phyloP scores from a whole-genome alignment of 1,140 invertebrate species.

The Battus philenor region DNA sequence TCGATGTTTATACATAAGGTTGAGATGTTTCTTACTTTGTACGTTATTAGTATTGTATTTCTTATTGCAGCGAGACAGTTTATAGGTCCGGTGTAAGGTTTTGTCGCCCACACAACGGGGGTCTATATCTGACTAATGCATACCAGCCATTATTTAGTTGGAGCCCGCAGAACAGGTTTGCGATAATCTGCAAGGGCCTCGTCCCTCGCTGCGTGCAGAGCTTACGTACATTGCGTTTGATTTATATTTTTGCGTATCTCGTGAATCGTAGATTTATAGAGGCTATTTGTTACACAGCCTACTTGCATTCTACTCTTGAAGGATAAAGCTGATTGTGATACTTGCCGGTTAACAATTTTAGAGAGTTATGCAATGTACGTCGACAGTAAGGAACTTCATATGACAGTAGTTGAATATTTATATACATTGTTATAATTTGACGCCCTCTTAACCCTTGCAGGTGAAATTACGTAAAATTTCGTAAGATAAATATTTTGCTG shows the following conservation, averaged over 20 bases:
- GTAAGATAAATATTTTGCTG: too few species aligned
- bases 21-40: too few species aligned
- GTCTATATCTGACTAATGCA: conserved; percentile 61
- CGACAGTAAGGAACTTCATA: too few species aligned
- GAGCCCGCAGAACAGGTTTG: conserved; percentile 44
- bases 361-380: too few species aligned
- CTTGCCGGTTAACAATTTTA: background rate
- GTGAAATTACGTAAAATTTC: too few species aligned
- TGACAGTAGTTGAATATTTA: too few species aligned
- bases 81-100: conserved; percentile 12
- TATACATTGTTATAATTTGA: too few species aligned
- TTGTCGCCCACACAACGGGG: conserved; percentile 46
- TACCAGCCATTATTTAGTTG: conserved; percentile 52
- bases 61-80: conserved; percentile 14
- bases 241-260: conserved; percentile 30
- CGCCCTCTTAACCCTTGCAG: too few species aligned
- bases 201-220: conserved; percentile 24
- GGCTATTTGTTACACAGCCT: conserved; percentile 17
- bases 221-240: conserved; percentile 31
- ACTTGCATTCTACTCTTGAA: conserved; percentile 7
- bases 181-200: conserved; percentile 47
- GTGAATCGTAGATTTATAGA: conserved; percentile 23
- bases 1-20: too few species aligned
- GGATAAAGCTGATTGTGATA: background rate
- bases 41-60: background rate